A percentile compares a stretch with the other conserved stretches of the same genome.
Conservation (phyloP, 2,113 vertebrate genomes). For the Stomatorhinus ivindoensis region DNA sequence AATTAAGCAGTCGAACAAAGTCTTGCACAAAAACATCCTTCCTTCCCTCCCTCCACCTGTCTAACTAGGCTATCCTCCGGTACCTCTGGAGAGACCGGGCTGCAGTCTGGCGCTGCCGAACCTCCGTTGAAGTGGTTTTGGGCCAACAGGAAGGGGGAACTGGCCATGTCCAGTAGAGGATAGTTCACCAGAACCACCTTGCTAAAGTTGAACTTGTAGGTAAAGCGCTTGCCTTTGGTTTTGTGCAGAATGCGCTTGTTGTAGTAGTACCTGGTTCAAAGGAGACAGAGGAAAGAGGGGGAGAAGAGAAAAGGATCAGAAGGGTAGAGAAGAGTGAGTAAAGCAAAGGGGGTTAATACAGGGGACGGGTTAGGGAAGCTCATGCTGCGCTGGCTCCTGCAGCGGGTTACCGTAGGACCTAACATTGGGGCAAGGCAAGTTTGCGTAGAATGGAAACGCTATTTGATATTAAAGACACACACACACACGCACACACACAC, state of each 20-base stretch:
- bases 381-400: not conserved
- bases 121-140: slow-evolving; percentile 73
- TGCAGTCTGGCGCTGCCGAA: slow-evolving; percentile 65
- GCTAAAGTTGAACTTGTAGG: slow-evolving; percentile 94
- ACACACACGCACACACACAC: not conserved
- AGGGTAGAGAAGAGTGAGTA: not conserved
- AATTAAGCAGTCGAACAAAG: not conserved
- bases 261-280: slow-evolving; percentile 76
- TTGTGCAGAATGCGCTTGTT: slow-evolving; percentile 92
- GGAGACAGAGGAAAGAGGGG: not conserved
- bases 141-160: slow-evolving; percentile 71
- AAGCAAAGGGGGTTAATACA: slow-evolving; percentile 2
- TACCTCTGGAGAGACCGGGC: slow-evolving; percentile 73
- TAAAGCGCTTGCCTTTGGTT: slow-evolving; percentile 89
- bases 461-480: not conserved
- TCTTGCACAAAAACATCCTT: not conserved
- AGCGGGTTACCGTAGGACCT: not conserved
- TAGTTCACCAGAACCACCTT: slow-evolving; percentile 86
- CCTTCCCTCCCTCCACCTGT: too few relatives aligned
- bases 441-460: not conserved
- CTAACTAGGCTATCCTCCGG: not conserved
- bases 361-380: not conserved
- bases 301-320: not conserved
- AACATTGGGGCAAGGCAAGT: not conserved
- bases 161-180: slow-evolving; percentile 78